phyloP scores from a whole-genome alignment of 2,797 vertebrate genomes.

The Arnoldichthys spilopterus region DNA sequence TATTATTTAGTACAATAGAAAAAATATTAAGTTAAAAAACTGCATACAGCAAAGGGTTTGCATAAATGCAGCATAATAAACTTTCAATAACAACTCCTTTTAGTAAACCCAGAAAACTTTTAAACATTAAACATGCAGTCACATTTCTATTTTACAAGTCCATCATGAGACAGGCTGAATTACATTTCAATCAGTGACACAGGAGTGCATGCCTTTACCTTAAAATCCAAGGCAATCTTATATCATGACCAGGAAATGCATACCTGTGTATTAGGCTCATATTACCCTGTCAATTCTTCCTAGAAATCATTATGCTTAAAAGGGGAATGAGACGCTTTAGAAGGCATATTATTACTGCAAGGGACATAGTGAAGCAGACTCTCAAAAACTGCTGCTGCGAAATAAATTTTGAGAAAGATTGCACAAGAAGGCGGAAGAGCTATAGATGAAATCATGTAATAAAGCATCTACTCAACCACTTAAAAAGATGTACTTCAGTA shows the following conservation, averaged over 20 bases:
- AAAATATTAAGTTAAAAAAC: too few relatives aligned
- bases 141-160: conserved; percentile 46
- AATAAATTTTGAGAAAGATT: conserved; percentile 37
- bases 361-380: conserved; percentile 37
- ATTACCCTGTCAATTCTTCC: conserved; percentile 59
- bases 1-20: too few relatives aligned
- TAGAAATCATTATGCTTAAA: conserved; percentile 52
- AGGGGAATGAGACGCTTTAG: conserved; percentile 34
- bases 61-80: too few relatives aligned
- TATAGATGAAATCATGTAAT: conserved; percentile 47
- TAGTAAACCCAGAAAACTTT: conserved; percentile 16
- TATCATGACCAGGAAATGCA: conserved; percentile 53
- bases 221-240: conserved; percentile 60
- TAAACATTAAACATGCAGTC: conserved; percentile 40
- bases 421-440: conserved; percentile 21
- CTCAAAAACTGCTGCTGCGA: conserved; percentile 33
- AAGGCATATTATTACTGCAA: conserved; percentile 49
- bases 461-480: not conserved
- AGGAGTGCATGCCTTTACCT: conserved; percentile 52
- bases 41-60: not conserved
- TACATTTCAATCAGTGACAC: conserved; percentile 56
- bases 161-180: conserved; percentile 51
- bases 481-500: conserved; percentile 2
- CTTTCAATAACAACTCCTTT: not conserved
- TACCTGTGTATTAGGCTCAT: conserved; percentile 55